phyloP scores from a whole-genome alignment of 2,888 invertebrate species.

The Apeira syringaria region DNA sequence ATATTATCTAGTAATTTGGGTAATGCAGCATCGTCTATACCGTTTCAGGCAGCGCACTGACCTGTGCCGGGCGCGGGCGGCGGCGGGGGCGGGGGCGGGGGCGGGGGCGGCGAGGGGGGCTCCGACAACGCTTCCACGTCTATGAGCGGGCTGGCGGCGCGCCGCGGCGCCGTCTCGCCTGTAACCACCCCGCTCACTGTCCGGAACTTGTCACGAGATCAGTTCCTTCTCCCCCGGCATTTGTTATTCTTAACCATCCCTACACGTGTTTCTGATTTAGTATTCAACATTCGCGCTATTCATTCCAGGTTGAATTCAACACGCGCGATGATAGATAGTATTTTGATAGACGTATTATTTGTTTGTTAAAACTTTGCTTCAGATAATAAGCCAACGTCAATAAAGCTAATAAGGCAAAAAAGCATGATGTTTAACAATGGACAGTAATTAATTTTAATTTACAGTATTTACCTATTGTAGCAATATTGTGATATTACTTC shows the following conservation, averaged over 20 bases:
- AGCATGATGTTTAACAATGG: too few species aligned
- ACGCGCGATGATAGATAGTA: too few species aligned
- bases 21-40: conserved; percentile 55
- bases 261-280: conserved; percentile 3
- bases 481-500: too few species aligned
- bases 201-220: conserved; percentile 40
- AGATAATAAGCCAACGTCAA: too few species aligned
- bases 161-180: conserved; percentile 86
- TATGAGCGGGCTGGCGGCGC: conserved; percentile 86
- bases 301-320: neutral
- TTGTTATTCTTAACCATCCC: conserved; percentile 7
- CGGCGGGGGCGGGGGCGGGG: conserved; percentile 75
- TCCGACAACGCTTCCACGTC: conserved; percentile 87
- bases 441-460: too few species aligned
- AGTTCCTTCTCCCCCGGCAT: conserved; percentile 29
- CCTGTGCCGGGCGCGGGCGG: conserved; percentile 77
- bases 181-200: conserved; percentile 49
- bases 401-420: too few species aligned
- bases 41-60: conserved; percentile 79
- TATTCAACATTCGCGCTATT: neutral
- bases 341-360: too few species aligned
- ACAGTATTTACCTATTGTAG: too few species aligned
- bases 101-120: conserved; percentile 82
- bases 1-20: too few species aligned
- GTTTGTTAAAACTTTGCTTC: too few species aligned